Percentiles rank a stretch among this genome's conserved stretches.
Evolutionary conservation across 2,797 vertebrate species (phyloP).

Genomic region (Graptemys geographica): DNA sequence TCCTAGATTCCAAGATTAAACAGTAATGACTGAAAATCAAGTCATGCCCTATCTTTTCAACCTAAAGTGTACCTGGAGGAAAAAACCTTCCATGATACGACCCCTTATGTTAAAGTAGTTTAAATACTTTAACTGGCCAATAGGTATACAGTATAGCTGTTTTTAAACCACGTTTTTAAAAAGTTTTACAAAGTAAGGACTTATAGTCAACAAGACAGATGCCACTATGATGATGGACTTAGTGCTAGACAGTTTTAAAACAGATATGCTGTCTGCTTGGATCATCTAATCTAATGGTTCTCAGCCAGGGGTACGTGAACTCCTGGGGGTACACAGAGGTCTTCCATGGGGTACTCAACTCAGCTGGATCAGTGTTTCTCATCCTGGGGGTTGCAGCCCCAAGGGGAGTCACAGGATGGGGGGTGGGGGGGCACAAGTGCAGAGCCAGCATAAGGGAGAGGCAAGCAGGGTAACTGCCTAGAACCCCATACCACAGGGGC

Average conservation of each 20-base stretch:
- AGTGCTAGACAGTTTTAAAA: neutral
- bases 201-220: neutral
- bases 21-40: slow-evolving; percentile 37
- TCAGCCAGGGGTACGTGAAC: no score
- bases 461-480: no score
- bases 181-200: neutral
- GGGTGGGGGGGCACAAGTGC: no score
- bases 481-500: no score
- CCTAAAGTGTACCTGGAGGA: neutral
- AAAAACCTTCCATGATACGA: neutral
- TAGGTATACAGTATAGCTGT: neutral
- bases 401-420: no score
- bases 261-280: neutral
- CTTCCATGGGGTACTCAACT: no score
- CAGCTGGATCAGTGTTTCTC: no score
- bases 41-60: slow-evolving; percentile 18
- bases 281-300: neutral
- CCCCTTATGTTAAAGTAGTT: neutral
- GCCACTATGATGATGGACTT: neutral
- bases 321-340: no score
- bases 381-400: no score
- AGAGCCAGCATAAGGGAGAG: no score
- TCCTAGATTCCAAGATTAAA: slow-evolving; percentile 30
- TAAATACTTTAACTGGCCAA: neutral
- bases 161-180: neutral